phyloP scores from a whole-genome alignment of 2,888 invertebrate species.

The Oligia fasciuncula region DNA sequence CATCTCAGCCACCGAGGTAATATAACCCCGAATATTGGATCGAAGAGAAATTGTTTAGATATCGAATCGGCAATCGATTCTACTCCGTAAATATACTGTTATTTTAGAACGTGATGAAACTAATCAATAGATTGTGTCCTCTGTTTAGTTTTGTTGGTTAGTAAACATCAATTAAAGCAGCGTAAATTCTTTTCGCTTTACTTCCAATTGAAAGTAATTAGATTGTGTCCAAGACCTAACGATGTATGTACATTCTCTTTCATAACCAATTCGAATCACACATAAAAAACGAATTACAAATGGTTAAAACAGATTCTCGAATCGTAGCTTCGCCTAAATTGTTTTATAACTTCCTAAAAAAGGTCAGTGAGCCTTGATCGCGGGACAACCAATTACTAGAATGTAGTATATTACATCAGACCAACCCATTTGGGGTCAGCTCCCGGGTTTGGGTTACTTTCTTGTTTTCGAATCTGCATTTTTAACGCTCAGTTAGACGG shows the following conservation, averaged over 20 bases:
- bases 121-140: conserved; percentile 28
- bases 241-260: conserved; percentile 17
- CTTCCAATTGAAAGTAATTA: conserved; percentile 32
- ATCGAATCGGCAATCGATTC: conserved; percentile 20
- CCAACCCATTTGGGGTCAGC: conserved; percentile 32
- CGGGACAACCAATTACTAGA: conserved; percentile 23
- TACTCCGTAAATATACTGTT: conserved; percentile 18
- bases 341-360: conserved; percentile 24
- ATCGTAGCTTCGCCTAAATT: neutral
- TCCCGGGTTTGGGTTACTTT: conserved; percentile 31
- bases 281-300: conserved; percentile 17
- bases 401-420: conserved; percentile 37
- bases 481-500: conserved; percentile 59
- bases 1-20: conserved; percentile 23
- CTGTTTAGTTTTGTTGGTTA: conserved; percentile 11
- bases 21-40: conserved; percentile 27
- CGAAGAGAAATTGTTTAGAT: conserved; percentile 32
- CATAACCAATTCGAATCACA: neutral
- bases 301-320: conserved; percentile 15
- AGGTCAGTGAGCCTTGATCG: conserved; percentile 14
- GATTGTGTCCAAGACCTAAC: conserved; percentile 20
- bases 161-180: conserved; percentile 20
- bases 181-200: conserved; percentile 31
- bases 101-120: conserved; percentile 17
- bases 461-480: conserved; percentile 54